Evolutionary conservation across 2,888 invertebrate genomes (phyloP), one percentile per base, ranked within the genome.

Genomic region (Brachyptera risi): DNA sequence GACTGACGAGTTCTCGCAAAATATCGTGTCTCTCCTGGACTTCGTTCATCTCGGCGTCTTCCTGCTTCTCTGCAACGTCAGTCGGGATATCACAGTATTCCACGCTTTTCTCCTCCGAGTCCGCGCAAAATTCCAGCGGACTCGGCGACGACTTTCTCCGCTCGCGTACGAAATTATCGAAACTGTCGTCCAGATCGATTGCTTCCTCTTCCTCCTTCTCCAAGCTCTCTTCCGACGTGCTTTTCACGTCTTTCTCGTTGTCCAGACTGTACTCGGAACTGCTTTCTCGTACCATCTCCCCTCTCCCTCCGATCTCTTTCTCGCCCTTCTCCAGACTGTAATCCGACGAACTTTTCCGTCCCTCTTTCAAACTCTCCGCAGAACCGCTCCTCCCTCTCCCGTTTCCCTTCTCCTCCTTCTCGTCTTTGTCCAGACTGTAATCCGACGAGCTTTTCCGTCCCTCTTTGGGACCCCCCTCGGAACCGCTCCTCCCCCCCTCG

Each of bases 51-150:
- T 40, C 40, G 17, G 4, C 40, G 17, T 9, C 40, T 4, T 40
- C 40, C 4, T 40, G 4, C 7, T 15, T 15, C 4, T 63, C 47
- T 50, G 59, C 23, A 58, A 67, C 71, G 62, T 67, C 69, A 64
- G 71, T 72, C 38, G 50, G 17, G 58, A 13, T 49, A n/a, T 69
- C 70, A 68, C 66, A 73, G 73, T 60, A 74, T 71, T 73, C 72
- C 74, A 81, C 82, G 64, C 76, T 73, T 9, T 9, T 9, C 35
- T 35, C 11, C 35, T 35, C 35, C 7, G 11, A 35, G 7, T 35
- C 35, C 7, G 11, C 35, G 7, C 7, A n/a, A n/a, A n/a, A n/a
- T n/a, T n/a, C n/a, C n/a, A n/a, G n/a, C n/a, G n/a, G 24, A 7
- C 3, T 49, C 49, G 49, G 13, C 9, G 24, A 5, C 3, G 24